Percentiles rank a stretch among this genome's conserved stretches.
These are phyloP conservation scores for Pangasius krempfi DNA, from an alignment of 2,797 vertebrate species.

Conservation along the genomic window DNA sequence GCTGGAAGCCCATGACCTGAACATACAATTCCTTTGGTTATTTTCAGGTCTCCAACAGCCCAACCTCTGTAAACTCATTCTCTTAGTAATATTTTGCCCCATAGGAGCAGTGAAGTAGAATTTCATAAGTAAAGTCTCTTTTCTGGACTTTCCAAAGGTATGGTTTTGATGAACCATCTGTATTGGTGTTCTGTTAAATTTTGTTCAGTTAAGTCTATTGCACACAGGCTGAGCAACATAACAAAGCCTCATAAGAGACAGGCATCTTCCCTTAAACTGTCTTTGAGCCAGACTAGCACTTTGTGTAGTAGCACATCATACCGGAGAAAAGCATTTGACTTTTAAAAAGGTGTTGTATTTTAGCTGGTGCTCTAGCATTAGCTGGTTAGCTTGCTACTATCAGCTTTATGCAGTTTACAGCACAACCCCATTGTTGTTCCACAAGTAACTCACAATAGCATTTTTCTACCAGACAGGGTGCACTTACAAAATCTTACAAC, in stretches of 20 bases:
- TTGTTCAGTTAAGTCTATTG: not conserved
- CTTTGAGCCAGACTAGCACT: not conserved
- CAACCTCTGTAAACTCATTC: not conserved
- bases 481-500: not conserved
- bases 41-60: not conserved
- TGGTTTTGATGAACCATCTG: not conserved
- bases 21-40: not conserved
- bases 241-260: not conserved
- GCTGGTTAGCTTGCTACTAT: not conserved
- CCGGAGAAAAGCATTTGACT: not conserved
- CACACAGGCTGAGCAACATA: not conserved
- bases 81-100: not conserved
- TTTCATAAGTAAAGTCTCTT: not conserved
- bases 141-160: not conserved
- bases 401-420: not conserved
- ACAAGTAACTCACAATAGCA: not conserved
- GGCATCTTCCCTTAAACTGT: not conserved
- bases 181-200: not conserved
- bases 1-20: slow-evolving; percentile 88
- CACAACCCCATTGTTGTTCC: not conserved
- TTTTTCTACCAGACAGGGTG: not conserved
- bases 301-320: not conserved
- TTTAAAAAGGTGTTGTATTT: not conserved
- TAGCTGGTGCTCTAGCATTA: not conserved
- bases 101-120: not conserved